Evolutionary conservation across 2,113 vertebrate species (phyloP), one percentile per base, ranked within the genome.

Genomic region (Gallinago jamesoni): DNA sequence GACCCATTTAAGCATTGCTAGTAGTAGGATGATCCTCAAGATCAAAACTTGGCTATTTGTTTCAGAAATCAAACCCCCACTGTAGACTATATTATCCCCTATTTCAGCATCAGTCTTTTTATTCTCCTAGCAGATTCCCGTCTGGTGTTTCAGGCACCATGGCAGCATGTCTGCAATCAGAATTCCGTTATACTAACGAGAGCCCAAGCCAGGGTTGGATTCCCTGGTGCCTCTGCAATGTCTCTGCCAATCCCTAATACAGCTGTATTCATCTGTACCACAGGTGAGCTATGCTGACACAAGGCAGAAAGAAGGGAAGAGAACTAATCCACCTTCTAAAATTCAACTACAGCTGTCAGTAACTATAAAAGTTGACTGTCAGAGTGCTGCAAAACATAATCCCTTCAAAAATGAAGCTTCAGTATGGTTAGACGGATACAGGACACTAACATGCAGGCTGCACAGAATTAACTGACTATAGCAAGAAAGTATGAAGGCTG

Each of bases 51-150:
- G 17, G 2, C 64, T 68, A 20, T 24, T 62, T 25, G 39, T 66
- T 80, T 60, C 28, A 72, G 57, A 89, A 64, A 69, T 43, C 39
- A 78, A 89, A 50, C 22, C 21, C 23, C 24, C 41, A 21, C 50
- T 10, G 8, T 2, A 72, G 31, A 48, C 56, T 9, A 7, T 4
- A 41, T 12, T 7, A 35, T 1, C 20, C 41, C 19, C 0, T 45
- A 0, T 57, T 73, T 48, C 28, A 27, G n/a, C 14, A 23, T 11
- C 57, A 13, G 4, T 31, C 73, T 69, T 60, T 33, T 53, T 43
- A 14, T 13, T 77, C 37, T 24, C 59, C 15, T 6, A 10, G 23
- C 4, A 47, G 59, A 67, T 74, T 31, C 78, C 20, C 48, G 33
- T 12, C n/a, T 62, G 31, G 39, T 53, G 41, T 50, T 85, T 84